Percentiles rank a stretch among this genome's conserved stretches.
Conservation (phyloP, 2,888 invertebrate species). For the Mesorhabditis spiculigera region DNA sequence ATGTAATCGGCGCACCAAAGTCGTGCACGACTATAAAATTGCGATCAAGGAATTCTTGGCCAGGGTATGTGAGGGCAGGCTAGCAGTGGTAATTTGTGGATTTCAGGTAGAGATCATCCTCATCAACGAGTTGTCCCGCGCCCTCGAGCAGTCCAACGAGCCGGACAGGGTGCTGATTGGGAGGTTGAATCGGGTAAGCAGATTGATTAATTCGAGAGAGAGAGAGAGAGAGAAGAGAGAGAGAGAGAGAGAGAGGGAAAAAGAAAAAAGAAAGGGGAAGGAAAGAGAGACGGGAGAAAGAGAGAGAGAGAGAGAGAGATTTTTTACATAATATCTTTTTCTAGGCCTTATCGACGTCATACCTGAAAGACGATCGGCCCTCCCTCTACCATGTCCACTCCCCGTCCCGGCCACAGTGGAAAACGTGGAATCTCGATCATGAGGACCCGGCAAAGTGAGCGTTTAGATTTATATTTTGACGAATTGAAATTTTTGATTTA, state of each 20-base stretch:
- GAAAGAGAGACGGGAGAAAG: not conserved
- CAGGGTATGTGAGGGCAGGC: slow-evolving; percentile 17
- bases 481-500: too few relatives aligned
- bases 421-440: slow-evolving; percentile 39
- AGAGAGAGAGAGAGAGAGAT: not conserved
- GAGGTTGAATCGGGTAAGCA: slow-evolving; percentile 27
- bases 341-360: slow-evolving; percentile 25
- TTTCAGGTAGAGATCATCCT: slow-evolving; percentile 36
- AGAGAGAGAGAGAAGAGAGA: not conserved
- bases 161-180: slow-evolving; percentile 37
- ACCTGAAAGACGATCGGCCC: slow-evolving; percentile 31
- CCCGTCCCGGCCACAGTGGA: slow-evolving; percentile 40
- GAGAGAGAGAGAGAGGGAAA: not conserved
- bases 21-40: slow-evolving; percentile 39
- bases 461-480: not conserved
- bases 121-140: slow-evolving; percentile 33
- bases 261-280: not conserved
- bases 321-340: not conserved
- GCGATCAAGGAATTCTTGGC: slow-evolving; percentile 41
- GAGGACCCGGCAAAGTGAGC: slow-evolving; percentile 29
- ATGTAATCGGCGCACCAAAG: slow-evolving; percentile 35
- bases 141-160: slow-evolving; percentile 36
- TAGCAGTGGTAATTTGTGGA: not conserved
- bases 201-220: too few relatives aligned
- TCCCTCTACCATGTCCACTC: slow-evolving; percentile 41